These are phyloP conservation scores for Casuarius casuarius DNA, from an alignment of 2,113 vertebrate genomes.

Conservation along the genomic window DNA sequence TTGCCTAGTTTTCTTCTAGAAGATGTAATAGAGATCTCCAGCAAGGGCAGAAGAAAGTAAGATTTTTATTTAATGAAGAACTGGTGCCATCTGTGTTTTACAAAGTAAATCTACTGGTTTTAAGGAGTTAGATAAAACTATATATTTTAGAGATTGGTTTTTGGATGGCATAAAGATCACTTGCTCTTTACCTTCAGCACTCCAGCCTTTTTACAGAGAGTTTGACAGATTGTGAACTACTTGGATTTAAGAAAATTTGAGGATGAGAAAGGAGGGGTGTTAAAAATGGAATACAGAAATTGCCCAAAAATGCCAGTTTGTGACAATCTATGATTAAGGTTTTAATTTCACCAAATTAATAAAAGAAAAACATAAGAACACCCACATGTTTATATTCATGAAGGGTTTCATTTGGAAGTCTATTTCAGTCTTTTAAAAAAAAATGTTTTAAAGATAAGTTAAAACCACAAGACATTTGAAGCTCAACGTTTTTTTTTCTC, in stretches of 20 bases:
- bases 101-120: background rate
- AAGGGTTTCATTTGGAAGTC: background rate
- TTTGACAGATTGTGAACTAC: background rate
- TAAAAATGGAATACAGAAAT: background rate
- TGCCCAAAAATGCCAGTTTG: background rate
- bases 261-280: background rate
- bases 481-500: background rate
- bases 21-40: background rate
- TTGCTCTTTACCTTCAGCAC: background rate
- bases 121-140: background rate
- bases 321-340: accelerated
- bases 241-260: background rate
- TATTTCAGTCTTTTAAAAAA: background rate
- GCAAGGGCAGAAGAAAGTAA: background rate
- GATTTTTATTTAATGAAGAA: background rate
- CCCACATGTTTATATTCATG: background rate
- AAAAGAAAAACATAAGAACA: background rate
- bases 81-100: background rate
- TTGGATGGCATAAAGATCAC: background rate
- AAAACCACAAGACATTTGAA: background rate
- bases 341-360: background rate
- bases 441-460: background rate
- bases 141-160: background rate
- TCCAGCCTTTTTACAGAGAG: background rate
- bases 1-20: background rate